phyloP scores from a whole-genome alignment of 2,113 vertebrate genomes.

The Sylvia atricapilla region DNA sequence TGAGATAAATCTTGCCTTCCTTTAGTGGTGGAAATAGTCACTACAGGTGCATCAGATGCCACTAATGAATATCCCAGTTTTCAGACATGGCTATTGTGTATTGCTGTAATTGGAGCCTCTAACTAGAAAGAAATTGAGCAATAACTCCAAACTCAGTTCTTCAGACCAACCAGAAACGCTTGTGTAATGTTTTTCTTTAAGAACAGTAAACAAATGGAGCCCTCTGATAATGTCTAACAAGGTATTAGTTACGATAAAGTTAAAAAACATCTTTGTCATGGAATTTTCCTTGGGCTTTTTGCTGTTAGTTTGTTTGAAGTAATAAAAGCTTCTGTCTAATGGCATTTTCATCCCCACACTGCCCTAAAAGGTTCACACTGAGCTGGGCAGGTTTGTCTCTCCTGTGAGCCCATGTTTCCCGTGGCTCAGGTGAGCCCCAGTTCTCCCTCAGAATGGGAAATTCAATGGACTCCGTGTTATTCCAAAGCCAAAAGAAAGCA shows the following conservation, averaged over 20 bases:
- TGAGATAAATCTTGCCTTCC: background rate
- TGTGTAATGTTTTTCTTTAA: background rate
- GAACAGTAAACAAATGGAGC: background rate
- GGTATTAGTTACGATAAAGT: background rate
- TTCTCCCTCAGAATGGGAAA: background rate
- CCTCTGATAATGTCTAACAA: background rate
- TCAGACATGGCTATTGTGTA: background rate
- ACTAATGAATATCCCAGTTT: background rate
- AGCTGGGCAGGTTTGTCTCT: background rate
- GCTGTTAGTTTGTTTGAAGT: background rate
- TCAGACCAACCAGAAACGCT: background rate
- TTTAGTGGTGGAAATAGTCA: background rate
- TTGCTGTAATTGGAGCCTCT: background rate
- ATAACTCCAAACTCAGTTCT: background rate
- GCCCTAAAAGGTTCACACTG: background rate
- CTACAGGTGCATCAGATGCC: background rate
- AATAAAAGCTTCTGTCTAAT: background rate
- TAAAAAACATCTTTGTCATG: background rate
- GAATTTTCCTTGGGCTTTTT: background rate
- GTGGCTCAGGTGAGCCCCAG: background rate
- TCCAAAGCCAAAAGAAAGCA: constrained; percentile 34
- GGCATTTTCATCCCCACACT: background rate
- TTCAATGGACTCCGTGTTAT: background rate
- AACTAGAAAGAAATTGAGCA: background rate
- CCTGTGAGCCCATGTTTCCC: background rate